Evolutionary conservation across 2,888 invertebrate species (phyloP).

Genomic region (Sisyra nigra): DNA sequence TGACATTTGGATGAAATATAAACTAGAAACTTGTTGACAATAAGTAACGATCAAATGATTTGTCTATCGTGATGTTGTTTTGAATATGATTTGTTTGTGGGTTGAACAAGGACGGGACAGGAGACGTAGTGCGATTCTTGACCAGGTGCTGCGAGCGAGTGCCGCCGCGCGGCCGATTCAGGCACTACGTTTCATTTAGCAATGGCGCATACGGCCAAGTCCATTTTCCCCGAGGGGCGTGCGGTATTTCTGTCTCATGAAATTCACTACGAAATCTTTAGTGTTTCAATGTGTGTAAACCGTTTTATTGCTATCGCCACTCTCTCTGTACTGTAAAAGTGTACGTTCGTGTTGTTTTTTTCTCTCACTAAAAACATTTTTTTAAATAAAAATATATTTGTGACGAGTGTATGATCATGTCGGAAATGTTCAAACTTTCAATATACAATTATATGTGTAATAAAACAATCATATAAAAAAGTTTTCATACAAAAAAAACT

Average conservation of each 20-base stretch:
- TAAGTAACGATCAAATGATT: constrained; percentile 4
- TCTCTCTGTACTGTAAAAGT: too few species aligned
- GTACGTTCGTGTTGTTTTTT: neutral
- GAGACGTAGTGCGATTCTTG: neutral
- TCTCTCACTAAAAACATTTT: too few species aligned
- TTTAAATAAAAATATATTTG: too few species aligned
- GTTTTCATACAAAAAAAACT: neutral
- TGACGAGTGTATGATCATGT: too few species aligned
- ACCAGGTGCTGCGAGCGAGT: neutral
- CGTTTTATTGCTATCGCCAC: constrained; percentile 1
- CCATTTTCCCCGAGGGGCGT: constrained; percentile 24
- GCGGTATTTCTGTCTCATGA: constrained; percentile 22
- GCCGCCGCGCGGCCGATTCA: constrained; percentile 1
- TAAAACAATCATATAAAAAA: too few species aligned
- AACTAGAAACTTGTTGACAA: constrained; percentile 4
- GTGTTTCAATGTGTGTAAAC: constrained; percentile 13
- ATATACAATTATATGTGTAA: too few species aligned
- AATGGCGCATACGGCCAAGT: constrained; percentile 18
- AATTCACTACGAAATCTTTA: constrained; percentile 26
- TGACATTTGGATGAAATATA: constrained; percentile 1
- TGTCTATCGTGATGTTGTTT: constrained; percentile 1
- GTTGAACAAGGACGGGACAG: too few species aligned
- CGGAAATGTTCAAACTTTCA: too few species aligned
- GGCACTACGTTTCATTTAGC: constrained; percentile 2
- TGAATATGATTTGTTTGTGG: too few species aligned